A percentile compares a stretch with the other conserved stretches of the same genome.
Evolutionary conservation across 1,140 invertebrate genomes (phyloP).

Genomic region (Hirudo medicinalis): DNA sequence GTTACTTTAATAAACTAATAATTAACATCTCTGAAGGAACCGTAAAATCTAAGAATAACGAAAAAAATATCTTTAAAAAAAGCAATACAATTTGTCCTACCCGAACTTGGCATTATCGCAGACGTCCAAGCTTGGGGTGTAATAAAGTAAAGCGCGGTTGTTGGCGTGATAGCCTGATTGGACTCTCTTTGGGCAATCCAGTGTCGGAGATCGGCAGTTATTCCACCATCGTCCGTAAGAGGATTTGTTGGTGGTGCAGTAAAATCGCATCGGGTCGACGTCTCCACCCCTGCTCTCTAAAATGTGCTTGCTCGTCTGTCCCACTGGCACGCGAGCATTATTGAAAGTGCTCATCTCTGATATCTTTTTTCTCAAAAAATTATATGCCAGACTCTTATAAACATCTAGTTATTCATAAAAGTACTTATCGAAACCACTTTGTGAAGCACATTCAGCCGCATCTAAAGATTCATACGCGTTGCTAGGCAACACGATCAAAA

Average conservation of each 20-base stretch:
- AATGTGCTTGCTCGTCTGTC: constrained; percentile 6
- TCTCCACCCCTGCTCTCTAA: neutral
- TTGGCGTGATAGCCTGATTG: neutral
- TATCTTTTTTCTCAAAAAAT: no score
- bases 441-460: no score
- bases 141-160: neutral
- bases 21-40: no score
- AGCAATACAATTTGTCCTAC: neutral
- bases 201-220: neutral
- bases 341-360: neutral
- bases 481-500: no score
- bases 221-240: neutral
- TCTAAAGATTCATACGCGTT: no score
- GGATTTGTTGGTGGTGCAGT: constrained; percentile 1
- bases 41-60: neutral
- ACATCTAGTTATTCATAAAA: no score
- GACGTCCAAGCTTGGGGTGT: neutral
- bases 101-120: neutral
- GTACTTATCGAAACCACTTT: no score
- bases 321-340: neutral
- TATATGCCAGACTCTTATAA: no score
- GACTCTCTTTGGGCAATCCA: neutral
- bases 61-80: neutral
- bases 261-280: neutral
- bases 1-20: no score